Base-by-base conservation (phyloP, 2,888 invertebrate genomes). In the Ormyrus nitidulus region DNA sequence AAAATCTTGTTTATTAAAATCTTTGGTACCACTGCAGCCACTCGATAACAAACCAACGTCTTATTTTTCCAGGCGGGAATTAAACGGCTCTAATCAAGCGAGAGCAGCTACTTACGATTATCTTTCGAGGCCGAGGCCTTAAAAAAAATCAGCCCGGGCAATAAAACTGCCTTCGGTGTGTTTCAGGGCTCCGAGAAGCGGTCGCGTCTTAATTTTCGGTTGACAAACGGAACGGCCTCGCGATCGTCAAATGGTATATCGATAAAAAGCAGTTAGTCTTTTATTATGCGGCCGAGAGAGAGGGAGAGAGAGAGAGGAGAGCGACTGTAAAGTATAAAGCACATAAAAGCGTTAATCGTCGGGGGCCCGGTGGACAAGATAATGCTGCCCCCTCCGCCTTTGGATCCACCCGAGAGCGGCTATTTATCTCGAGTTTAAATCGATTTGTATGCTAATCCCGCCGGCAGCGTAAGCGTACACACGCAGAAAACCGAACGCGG, bases 361-460 rank as follows among this genome's bases (percentile, higher is more conserved):
- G 51, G 49, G 49, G 75, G 48, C 49, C 6, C 86, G 87, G 88
- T 88, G 90, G 88, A 89, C 89, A 89, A 89, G 89, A 90, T 90
- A 89, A 90, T 90, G 88, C 89, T 9, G 48, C 49, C 56, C 48
- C 61, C 77, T 61, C 11, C 59, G 65, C 58, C 71, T 54, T 62
- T 66, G 88, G 86, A 89, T 88, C 88, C 89, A 87, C 86, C 86
- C 86, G 88, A 89, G 89, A 88, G 89, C 87, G 88, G 89, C 89
- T 89, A 90, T 90, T 90, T 90, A 90, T 90, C 90, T 90, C 88
- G 88, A 89, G 89, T 90, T 89, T 90, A 89, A 90, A 90, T 90
- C 90, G 90, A 90, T 90, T 89, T 90, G 90, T 90, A 90, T 90
- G 90, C 90, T 90, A 90, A 90, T 90, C 90, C 89, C 87, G 86